phyloP scores from a whole-genome alignment of 2,113 vertebrate species.

The Prunella fulvescens region DNA sequence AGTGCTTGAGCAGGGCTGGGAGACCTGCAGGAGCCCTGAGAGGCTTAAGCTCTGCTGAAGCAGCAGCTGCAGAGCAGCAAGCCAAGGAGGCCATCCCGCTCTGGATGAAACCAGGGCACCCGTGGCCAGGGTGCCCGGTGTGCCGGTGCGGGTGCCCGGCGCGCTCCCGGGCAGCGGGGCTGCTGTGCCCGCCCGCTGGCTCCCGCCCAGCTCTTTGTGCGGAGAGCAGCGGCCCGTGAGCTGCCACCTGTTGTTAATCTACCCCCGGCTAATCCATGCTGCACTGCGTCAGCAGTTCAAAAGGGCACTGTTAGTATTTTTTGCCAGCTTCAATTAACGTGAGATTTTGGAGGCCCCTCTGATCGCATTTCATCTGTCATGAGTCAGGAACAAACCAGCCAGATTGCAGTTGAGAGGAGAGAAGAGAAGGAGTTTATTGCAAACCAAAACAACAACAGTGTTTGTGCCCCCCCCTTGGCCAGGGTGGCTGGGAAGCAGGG shows the following conservation, averaged over 20 bases:
- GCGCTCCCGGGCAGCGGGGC: rapidly evolving
- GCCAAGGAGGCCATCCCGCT: background rate
- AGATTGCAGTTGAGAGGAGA: conserved; percentile 71
- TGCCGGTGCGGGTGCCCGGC: background rate
- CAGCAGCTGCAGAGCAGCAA: background rate
- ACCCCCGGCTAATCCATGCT: conserved; percentile 82
- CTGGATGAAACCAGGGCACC: too few species aligned
- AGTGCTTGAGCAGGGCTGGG: background rate
- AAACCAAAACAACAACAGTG: conserved; percentile 59
- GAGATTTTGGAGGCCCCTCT: conserved; percentile 79
- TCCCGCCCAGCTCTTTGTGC: background rate
- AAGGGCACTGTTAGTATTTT: conserved; percentile 87
- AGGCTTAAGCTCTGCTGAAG: background rate
- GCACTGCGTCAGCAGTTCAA: conserved; percentile 89
- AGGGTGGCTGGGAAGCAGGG: background rate
- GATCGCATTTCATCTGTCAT: conserved; percentile 85
- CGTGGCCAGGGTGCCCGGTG: background rate
- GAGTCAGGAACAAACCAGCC: conserved; percentile 74
- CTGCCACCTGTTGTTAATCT: conserved; percentile 92
- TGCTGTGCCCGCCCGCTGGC: background rate
- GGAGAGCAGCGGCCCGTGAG: conserved; percentile 32
- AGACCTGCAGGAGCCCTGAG: background rate
- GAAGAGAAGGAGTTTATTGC: conserved; percentile 75
- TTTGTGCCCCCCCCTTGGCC: conserved; percentile 9
- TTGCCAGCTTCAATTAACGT: conserved; percentile 91